phyloP scores from a whole-genome alignment of 2,888 invertebrate genomes.

The Eristalis intricaria region DNA sequence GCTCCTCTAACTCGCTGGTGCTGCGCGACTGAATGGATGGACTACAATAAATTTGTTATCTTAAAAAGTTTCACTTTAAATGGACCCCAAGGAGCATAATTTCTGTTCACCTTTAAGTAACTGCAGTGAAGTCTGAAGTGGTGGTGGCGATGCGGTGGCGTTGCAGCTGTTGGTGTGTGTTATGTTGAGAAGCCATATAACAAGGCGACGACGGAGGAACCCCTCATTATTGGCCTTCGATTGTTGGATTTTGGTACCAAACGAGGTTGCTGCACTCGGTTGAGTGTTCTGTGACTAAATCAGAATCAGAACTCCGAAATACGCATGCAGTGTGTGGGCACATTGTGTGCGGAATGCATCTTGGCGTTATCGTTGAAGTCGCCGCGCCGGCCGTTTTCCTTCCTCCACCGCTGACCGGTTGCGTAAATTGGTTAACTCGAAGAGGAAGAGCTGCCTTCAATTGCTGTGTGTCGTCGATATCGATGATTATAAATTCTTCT shows the following conservation, averaged over 20 bases:
- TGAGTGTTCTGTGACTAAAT: slow-evolving; percentile 24
- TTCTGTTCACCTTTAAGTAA: slow-evolving; percentile 62
- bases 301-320: slow-evolving; percentile 58
- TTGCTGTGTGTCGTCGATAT: slow-evolving; percentile 46
- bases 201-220: neutral
- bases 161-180: slow-evolving; percentile 30
- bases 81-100: slow-evolving; percentile 69
- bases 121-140: slow-evolving; percentile 9
- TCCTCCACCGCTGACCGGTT: slow-evolving; percentile 13
- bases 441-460: slow-evolving; percentile 38
- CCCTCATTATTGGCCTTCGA: slow-evolving; percentile 55
- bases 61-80: slow-evolving; percentile 72
- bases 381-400: neutral
- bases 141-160: too few relatives aligned
- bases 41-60: slow-evolving; percentile 70
- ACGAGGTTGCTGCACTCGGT: slow-evolving; percentile 38
- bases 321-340: slow-evolving; percentile 66
- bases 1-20: slow-evolving; percentile 26
- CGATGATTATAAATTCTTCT: slow-evolving; percentile 64
- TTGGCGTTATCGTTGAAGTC: slow-evolving; percentile 44
- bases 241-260: slow-evolving; percentile 50
- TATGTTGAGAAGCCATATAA: slow-evolving; percentile 9
- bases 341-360: slow-evolving; percentile 55
- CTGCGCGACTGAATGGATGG: slow-evolving; percentile 21
- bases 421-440: slow-evolving; percentile 52